These are phyloP conservation scores for Meloidogyne floridensis DNA, from an alignment of 1,140 invertebrate species.

Conservation along the genomic window DNA sequence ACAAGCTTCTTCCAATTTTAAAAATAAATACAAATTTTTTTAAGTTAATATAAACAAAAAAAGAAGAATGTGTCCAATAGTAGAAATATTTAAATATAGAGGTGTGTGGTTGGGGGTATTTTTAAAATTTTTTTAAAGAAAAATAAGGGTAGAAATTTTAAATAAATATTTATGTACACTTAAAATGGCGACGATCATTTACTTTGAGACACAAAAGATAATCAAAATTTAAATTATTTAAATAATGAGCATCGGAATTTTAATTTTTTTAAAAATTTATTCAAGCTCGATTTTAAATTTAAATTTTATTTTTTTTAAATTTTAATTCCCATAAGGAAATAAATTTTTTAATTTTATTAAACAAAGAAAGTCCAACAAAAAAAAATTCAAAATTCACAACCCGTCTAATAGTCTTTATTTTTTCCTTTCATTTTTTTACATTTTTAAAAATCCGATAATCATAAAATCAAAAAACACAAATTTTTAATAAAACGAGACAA, in stretches of 20 bases:
- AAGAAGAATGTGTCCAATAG: not conserved
- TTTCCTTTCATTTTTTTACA: not conserved
- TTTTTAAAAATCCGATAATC: not conserved
- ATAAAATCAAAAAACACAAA: not conserved
- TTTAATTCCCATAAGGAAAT: too few species aligned
- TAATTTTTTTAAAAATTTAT: not conserved
- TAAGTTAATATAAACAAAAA: not conserved
- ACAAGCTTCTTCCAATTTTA: not conserved
- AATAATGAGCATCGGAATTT: slow-evolving; percentile 9
- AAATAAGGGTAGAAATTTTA: not conserved
- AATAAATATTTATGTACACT: not conserved
- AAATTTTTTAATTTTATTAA: too few species aligned
- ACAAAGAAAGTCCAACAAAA: not conserved
- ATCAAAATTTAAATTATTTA: not conserved
- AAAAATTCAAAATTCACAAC: not conserved
- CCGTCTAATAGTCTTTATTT: not conserved
- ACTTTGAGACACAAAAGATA: not conserved
- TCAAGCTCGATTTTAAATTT: too few species aligned
- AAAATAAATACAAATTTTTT: not conserved
- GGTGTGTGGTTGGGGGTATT: not conserved
- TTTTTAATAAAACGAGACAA: not conserved
- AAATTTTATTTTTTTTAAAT: too few species aligned
- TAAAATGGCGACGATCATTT: not conserved
- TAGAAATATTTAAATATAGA: too few species aligned
- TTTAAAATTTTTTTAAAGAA: not conserved